These are phyloP conservation scores for Bedellia somnulentella DNA, from an alignment of 2,888 invertebrate genomes.

Conservation along the genomic window DNA sequence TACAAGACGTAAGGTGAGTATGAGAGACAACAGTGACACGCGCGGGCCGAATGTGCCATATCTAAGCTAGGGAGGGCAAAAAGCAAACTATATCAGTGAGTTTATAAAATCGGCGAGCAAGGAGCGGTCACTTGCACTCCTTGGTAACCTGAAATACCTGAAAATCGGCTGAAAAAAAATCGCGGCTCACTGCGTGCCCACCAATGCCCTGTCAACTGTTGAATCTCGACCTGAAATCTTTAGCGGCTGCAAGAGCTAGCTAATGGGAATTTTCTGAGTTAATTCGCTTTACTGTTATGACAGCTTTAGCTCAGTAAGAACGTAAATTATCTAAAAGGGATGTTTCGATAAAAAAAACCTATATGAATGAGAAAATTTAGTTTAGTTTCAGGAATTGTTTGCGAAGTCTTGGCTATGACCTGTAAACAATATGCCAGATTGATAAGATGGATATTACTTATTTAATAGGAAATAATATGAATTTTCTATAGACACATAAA, in stretches of 20 bases:
- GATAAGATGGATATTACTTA: too few relatives aligned
- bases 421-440: too few relatives aligned
- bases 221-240: conserved; percentile 56
- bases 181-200: conserved; percentile 52
- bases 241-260: conserved; percentile 29
- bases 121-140: conserved; percentile 45
- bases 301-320: too few relatives aligned
- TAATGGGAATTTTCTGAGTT: conserved; percentile 33
- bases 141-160: conserved; percentile 57
- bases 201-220: conserved; percentile 59
- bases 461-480: too few relatives aligned
- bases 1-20: conserved; percentile 62
- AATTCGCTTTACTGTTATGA: too few relatives aligned
- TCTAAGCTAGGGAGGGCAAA: conserved; percentile 64
- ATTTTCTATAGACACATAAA: too few relatives aligned
- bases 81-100: conserved; percentile 62
- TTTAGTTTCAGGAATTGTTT: too few relatives aligned
- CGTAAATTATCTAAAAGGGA: too few relatives aligned
- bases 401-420: too few relatives aligned
- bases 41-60: conserved; percentile 62
- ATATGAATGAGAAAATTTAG: too few relatives aligned
- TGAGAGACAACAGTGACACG: conserved; percentile 64
- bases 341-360: too few relatives aligned
- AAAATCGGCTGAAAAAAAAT: conserved; percentile 18
- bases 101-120: conserved; percentile 43